phyloP scores from a whole-genome alignment of 2,113 vertebrate species.

The Turnix velox region DNA sequence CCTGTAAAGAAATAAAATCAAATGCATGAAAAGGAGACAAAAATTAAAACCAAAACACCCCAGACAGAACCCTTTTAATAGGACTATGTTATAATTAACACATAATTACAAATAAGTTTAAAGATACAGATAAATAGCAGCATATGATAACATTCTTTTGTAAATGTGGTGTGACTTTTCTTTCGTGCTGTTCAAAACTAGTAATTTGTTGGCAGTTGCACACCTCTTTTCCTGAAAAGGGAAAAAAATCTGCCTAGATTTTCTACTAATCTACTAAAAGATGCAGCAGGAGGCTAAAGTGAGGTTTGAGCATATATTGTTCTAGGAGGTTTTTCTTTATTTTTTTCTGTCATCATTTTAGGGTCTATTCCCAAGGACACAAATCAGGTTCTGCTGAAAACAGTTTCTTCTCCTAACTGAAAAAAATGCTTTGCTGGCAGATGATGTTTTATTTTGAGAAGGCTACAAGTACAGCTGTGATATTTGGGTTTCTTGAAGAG shows the following conservation, averaged over 20 bases:
- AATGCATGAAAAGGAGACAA: background rate
- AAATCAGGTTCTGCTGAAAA: background rate
- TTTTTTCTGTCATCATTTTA: background rate
- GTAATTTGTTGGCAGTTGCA: background rate
- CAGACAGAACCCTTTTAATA: background rate
- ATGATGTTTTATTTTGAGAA: background rate
- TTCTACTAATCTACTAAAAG: background rate
- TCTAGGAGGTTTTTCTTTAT: background rate
- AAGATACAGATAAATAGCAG: background rate
- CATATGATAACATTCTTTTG: background rate
- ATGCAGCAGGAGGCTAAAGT: background rate
- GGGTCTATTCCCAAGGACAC: background rate
- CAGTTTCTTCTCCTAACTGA: background rate
- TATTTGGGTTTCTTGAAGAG: background rate
- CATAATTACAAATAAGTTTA: background rate
- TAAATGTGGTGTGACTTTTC: background rate
- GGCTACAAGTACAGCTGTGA: background rate
- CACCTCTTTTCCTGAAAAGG: background rate
- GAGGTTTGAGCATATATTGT: background rate
- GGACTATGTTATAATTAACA: background rate
- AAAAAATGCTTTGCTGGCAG: background rate
- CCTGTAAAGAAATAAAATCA: conserved; percentile 69
- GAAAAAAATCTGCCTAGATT: background rate
- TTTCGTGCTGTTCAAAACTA: background rate
- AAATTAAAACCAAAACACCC: background rate